phyloP scores from a whole-genome alignment of 23 tunicate genomes.

The Halocynthia roretzi region DNA sequence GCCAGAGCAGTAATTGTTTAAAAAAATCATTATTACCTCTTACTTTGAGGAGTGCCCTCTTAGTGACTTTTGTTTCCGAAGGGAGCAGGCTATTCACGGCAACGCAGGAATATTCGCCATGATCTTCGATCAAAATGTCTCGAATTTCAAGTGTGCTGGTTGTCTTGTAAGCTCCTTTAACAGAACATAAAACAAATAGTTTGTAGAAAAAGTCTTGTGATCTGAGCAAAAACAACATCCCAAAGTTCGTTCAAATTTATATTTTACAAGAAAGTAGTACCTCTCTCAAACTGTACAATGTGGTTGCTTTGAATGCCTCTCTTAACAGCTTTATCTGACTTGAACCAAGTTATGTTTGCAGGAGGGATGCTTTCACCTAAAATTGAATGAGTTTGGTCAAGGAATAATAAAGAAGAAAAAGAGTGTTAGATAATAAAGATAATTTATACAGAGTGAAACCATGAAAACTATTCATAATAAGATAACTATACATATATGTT shows the following conservation, averaged over 20 bases:
- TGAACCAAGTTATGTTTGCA: conserved; percentile 5
- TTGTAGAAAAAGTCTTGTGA: background rate
- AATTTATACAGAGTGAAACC: no score
- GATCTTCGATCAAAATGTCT: background rate
- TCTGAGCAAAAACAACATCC: background rate
- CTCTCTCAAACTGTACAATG: background rate
- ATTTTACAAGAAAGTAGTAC: background rate
- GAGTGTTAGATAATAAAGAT: no score
- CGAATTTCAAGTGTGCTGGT: background rate
- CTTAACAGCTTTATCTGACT: background rate
- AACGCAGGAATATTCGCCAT: conserved; percentile 6
- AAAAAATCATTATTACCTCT: conserved; percentile 1
- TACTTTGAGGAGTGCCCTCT: background rate
- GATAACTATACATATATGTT: no score
- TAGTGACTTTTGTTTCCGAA: background rate
- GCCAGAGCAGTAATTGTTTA: background rate
- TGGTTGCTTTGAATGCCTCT: background rate
- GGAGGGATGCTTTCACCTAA: background rate
- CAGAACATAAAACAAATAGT: background rate
- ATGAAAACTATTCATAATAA: no score
- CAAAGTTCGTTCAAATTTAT: background rate
- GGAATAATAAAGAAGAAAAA: no score
- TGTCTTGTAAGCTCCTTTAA: background rate
- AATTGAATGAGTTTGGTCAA: background rate
- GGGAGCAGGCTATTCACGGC: conserved; percentile 1